Evolutionary conservation across 2,797 vertebrate species (phyloP), one percentile per base, ranked within the genome.

Genomic region (Hippoglossus hippoglossus): DNA sequence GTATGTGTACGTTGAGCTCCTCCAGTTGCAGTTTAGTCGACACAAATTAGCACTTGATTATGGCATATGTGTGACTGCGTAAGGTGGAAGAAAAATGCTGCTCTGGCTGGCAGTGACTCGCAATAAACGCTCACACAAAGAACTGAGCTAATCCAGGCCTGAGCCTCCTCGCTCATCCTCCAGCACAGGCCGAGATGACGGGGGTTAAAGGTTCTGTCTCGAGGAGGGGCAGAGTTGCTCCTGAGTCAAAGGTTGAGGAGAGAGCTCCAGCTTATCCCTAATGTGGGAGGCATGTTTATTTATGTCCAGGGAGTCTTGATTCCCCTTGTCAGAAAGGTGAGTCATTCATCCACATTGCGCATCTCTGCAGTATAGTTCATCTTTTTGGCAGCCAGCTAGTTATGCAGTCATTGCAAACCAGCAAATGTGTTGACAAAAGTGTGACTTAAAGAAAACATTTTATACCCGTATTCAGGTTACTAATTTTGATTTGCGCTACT

Each of bases 111-210:
- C 22, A 31, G 24, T 4, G 53, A 73, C 56, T 12, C 66, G 57
- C 61, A 80, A 58, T 86, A 66, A 77, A 69, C 59, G 46, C 63
- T 80, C 62, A 15, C 65, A 61, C n/a, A 74, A 53, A 46, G 47
- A 52, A 52, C 39, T 55, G 19, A 71, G 60, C 63, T 83, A 59
- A 82, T 86, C 71, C 56, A 54, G 6, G 0, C 18, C 26, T 64
- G 46, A 82, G 61, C 70, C 57, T 54, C 21, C 26, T 65, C 53
- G 55, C 44, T 69, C 28, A 52, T 74, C 41, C 19, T 72, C 63
- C 34, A 22, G 7, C 57, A 13, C 15, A 6, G 49, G 25, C 51
- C 21, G 44, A 56, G 49, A 52, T 52, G 61, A 60, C 62, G 26
- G 46, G 49, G 66, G 69, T 75, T 61, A 73, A 70, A 76, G 22